Conservation (phyloP, 2,797 vertebrate genomes). For the Characodon lateralis region DNA sequence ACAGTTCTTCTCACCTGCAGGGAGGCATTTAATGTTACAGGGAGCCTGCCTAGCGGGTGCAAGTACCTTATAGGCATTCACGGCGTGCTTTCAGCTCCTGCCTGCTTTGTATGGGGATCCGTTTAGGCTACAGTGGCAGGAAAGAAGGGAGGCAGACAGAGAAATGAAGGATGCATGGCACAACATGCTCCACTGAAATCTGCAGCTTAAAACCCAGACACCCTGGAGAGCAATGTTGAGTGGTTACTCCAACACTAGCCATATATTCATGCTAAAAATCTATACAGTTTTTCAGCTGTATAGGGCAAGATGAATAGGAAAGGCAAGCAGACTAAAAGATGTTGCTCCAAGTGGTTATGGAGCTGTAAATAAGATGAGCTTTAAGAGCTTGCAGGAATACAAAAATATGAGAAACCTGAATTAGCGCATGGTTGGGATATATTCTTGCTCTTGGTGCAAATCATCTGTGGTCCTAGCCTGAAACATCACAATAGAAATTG, state of each 20-base stretch:
- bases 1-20: slow-evolving; percentile 31
- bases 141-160: slow-evolving; percentile 7
- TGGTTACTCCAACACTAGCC: slow-evolving; percentile 43
- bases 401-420: slow-evolving; percentile 46
- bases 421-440: slow-evolving; percentile 35
- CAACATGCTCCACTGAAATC: slow-evolving; percentile 37
- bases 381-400: slow-evolving; percentile 47
- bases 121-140: slow-evolving; percentile 8
- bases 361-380: slow-evolving; percentile 47
- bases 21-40: slow-evolving; percentile 40
- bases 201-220: slow-evolving; percentile 44
- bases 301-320: neutral
- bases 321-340: neutral
- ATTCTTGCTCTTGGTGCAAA: slow-evolving; percentile 46
- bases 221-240: slow-evolving; percentile 40
- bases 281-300: neutral
- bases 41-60: slow-evolving; percentile 19
- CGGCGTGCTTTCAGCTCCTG: slow-evolving; percentile 32
- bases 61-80: slow-evolving; percentile 48
- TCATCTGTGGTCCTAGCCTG: slow-evolving; percentile 20
- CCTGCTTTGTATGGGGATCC: slow-evolving; percentile 34
- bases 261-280: slow-evolving; percentile 53
- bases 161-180: slow-evolving; percentile 20
- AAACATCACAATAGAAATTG: slow-evolving; percentile 12
- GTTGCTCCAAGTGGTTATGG: slow-evolving; percentile 37